Evolutionary conservation across 2,113 vertebrate species (phyloP).

Genomic region (Elephas maximus): DNA sequence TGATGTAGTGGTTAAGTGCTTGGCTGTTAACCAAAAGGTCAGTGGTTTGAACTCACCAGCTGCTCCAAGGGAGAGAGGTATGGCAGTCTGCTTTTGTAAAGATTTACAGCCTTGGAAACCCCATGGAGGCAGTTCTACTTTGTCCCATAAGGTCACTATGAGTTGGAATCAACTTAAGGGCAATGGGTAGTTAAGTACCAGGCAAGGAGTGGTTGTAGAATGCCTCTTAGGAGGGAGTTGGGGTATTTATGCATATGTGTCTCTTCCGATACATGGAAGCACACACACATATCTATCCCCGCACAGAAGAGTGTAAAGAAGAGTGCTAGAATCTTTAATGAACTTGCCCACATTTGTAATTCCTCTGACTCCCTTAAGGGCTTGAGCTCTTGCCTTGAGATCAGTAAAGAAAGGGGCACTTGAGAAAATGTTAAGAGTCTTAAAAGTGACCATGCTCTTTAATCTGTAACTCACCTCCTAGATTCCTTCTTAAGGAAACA

Average conservation of each 20-base stretch:
- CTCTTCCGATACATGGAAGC: background rate
- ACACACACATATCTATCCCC: background rate
- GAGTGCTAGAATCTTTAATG: constrained; percentile 17
- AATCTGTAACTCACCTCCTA: background rate
- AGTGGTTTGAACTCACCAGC: background rate
- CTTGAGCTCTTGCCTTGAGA: constrained; percentile 21
- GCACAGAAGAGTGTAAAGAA: background rate
- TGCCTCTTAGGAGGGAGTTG: background rate
- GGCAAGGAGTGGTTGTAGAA: background rate
- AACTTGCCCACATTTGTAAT: constrained; percentile 22
- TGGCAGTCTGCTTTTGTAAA: background rate
- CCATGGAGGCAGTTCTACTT: background rate
- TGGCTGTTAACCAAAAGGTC: background rate
- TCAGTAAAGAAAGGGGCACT: constrained; percentile 20
- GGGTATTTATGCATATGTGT: background rate
- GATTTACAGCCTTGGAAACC: background rate
- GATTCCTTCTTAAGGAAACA: constrained; percentile 50
- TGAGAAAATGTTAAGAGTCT: constrained; percentile 49
- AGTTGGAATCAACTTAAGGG: background rate
- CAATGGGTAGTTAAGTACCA: background rate
- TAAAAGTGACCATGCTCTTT: constrained; percentile 28
- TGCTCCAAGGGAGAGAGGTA: background rate
- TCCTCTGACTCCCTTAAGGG: background rate
- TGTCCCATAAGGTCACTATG: background rate
- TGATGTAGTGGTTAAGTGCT: background rate